Base-by-base conservation (phyloP, 2,797 vertebrate genomes). In the Synanceia verrucosa region DNA sequence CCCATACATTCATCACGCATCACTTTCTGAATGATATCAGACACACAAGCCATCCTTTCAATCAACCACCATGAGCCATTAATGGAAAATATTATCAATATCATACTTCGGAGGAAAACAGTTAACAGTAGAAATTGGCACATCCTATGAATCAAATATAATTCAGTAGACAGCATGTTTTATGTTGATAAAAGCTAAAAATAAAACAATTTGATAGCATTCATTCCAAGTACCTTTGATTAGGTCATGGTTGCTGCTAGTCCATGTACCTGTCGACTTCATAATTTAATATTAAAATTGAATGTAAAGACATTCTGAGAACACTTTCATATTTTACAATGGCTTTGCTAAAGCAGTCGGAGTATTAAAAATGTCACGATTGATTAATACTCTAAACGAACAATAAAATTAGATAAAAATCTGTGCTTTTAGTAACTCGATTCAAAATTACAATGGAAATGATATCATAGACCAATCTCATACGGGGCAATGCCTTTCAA, bases 351-450 rank as follows among this genome's bases (percentile, higher is more conserved):
- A 62, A 62, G 21, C 19, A 55, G 47, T 53, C n/a, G 9, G 5
- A 29, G 5, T 50, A 28, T 47, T 18, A 13, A 29, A 64, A 21
- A 34, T 28, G 1, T 33, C 18, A 5, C 9, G 29, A 50, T 65
- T 11, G 14, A 52, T 47, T 24, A 1, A 57, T 34, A 21, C 64
- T 61, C 53, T 33, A 58, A 29, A 62, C 33, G 47, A 73, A 44
- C 2, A 6, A 21, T 33, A 5, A 19, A 31, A 46, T 68, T 43
- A 31, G 13, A 58, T 58, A 36, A 58, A 70, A 69, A 21, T 1
- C 6, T 67, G 21, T 58, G 11, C n/a, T 34, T 63, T 64, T 51
- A 76, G 68, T 78, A 75, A 76, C 56, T 39, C 14, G 33, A 69
- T 78, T 73, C 46, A 50, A 73, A 73, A 68, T 4, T 24, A 5